A percentile compares a stretch with the other conserved stretches of the same genome.
phyloP scores from a whole-genome alignment of 2,797 vertebrate species.

The Rhinogobio ventralis region DNA sequence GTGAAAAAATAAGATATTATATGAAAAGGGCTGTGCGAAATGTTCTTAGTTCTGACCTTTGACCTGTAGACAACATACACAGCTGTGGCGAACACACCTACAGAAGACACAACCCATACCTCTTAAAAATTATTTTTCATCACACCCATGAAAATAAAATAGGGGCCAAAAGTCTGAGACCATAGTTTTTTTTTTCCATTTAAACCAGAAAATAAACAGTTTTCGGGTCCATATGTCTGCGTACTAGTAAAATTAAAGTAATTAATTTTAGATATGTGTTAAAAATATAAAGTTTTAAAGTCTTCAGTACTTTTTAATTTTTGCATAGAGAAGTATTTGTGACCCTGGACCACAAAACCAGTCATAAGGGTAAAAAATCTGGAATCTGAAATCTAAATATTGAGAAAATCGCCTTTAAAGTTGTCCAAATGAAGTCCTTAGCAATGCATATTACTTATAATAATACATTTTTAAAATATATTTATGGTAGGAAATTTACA shows the following conservation, averaged over 20 bases:
- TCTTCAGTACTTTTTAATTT: not conserved
- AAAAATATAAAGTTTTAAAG: not conserved
- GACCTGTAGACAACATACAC: slow-evolving; percentile 50
- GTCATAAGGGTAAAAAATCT: too few species aligned
- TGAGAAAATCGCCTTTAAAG: too few species aligned
- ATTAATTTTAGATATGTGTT: slow-evolving; percentile 5
- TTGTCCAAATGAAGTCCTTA: too few species aligned
- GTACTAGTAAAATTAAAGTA: not conserved
- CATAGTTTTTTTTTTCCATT: not conserved
- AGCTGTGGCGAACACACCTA: slow-evolving; percentile 30
- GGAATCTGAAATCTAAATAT: too few species aligned
- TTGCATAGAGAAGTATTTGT: not conserved
- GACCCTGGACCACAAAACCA: too few species aligned
- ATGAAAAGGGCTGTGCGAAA: not conserved
- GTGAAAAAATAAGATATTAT: not conserved
- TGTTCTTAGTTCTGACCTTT: slow-evolving; percentile 36
- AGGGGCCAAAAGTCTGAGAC: not conserved
- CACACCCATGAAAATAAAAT: not conserved
- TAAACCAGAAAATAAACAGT: not conserved
- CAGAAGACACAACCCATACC: not conserved
- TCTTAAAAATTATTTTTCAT: not conserved
- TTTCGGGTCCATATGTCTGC: not conserved
- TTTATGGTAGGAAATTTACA: too few species aligned
- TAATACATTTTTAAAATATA: too few species aligned
- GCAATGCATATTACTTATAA: too few species aligned